A percentile compares a stretch with the other conserved stretches of the same genome.
Conservation (phyloP, 1,140 invertebrate genomes). For the Drosophila kurseongensis region DNA sequence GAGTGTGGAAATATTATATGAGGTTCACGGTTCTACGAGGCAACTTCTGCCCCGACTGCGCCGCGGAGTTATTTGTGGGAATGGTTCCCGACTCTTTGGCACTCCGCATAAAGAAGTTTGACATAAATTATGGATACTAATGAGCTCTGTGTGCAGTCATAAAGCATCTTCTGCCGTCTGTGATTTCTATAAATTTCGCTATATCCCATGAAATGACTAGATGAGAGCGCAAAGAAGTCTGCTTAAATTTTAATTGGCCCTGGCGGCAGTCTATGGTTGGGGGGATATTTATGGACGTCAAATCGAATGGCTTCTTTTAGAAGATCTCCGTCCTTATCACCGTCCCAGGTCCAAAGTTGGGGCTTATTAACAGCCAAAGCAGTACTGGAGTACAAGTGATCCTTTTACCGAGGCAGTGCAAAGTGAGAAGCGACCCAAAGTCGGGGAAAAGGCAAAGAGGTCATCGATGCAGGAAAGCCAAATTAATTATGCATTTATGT, state of each 20-base stretch:
- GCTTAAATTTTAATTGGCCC: constrained; percentile 42
- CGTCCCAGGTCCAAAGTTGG: not conserved
- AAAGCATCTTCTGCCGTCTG: constrained; percentile 56
- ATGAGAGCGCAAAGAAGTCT: not conserved
- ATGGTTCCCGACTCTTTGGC: constrained; percentile 31
- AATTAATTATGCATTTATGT: constrained; percentile 83
- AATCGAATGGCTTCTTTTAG: constrained; percentile 22
- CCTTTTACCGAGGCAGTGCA: constrained; percentile 35
- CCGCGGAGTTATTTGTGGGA: constrained; percentile 52
- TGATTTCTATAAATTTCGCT: constrained; percentile 20
- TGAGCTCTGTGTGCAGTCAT: constrained; percentile 72
- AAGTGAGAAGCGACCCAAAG: constrained; percentile 45
- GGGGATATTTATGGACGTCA: constrained; percentile 20
- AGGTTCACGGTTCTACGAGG: constrained; percentile 60
- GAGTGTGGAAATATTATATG: constrained; percentile 44
- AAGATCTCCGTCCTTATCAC: constrained; percentile 7
- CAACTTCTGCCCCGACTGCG: constrained; percentile 22
- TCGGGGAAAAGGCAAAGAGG: constrained; percentile 25
- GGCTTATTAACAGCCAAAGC: constrained; percentile 24
- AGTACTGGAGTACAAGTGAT: not conserved
- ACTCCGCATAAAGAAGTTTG: constrained; percentile 78
- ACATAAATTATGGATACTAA: constrained; percentile 82
- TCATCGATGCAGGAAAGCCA: constrained; percentile 62
- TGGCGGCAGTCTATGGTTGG: constrained; percentile 12
- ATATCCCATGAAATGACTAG: constrained; percentile 1